Evolutionary conservation across 2,113 vertebrate species (phyloP).

Genomic region (Phainopepla nitens): DNA sequence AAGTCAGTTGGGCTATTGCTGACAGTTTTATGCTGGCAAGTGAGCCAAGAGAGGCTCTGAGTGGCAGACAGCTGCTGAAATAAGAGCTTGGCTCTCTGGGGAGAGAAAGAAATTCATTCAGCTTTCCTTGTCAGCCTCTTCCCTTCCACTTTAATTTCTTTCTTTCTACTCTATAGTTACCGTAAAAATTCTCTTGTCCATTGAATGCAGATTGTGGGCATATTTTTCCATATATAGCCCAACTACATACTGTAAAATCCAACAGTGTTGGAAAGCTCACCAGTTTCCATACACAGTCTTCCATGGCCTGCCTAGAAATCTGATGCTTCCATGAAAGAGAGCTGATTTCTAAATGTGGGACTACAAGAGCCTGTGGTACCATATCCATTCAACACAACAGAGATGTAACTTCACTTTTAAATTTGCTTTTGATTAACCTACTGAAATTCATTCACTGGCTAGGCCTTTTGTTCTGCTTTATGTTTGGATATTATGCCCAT

Average conservation of each 20-base stretch:
- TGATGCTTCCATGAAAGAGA: not conserved
- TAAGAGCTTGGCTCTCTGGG: not conserved
- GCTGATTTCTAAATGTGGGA: not conserved
- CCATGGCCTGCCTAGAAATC: not conserved
- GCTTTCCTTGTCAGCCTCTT: not conserved
- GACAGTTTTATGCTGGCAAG: not conserved
- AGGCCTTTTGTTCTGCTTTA: not conserved
- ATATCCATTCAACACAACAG: not conserved
- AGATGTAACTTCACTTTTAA: not conserved
- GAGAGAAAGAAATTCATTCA: not conserved
- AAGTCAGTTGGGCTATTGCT: not conserved
- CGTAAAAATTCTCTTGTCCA: not conserved
- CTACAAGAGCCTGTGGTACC: not conserved
- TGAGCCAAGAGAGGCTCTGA: not conserved
- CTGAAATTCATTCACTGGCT: not conserved
- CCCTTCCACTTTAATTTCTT: not conserved
- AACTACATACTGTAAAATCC: not conserved
- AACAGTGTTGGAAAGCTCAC: not conserved
- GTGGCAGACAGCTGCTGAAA: slow-evolving; percentile 23
- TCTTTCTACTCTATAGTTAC: not conserved
- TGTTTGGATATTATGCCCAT: not conserved
- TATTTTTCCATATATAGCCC: not conserved
- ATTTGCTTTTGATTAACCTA: not conserved
- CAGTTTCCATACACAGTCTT: not conserved
- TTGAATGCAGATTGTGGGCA: not conserved